Evolutionary conservation across 2,888 invertebrate genomes (phyloP), one percentile per base, ranked within the genome.

Genomic region (Dyspetes luteomarginatus): DNA sequence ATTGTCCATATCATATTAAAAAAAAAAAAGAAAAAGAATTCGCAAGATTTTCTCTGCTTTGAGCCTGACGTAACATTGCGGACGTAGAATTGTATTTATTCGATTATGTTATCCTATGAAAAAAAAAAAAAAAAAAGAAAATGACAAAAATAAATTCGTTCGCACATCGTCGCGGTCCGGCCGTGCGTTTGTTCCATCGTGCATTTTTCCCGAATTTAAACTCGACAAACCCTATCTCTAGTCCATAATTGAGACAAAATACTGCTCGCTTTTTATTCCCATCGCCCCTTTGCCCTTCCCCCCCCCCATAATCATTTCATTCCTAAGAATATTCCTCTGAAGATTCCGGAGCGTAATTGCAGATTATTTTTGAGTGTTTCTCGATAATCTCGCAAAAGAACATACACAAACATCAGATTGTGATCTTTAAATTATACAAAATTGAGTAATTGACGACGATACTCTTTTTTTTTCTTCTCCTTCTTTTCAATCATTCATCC

Each of bases 381-480:
- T 36, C 36, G 36, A 9, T 36, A 36, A n/a, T n/a, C n/a, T n/a
- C n/a, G n/a, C 36, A 36, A 36, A 12, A 36, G 12, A 36, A 7
- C 12, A 12, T 36, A 2, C 36, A 0, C 12, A 36, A 36, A 36
- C 36, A 36, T 12, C 2, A 7, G 12, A 7, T 7, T 12, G 36
- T 0, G 0, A 2, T 12, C 12, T 36, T 36, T 36, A 12, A 36
- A 36, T 36, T 36, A 3, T 12, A 36, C 36, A 36, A 5, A 4
- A 17, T 3, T 22, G 58, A 60, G 56, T 58, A 60, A 36, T 4
- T n/a, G 19, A 60, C 36, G 50, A 17, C 17, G 50, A 72, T 62
- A 50, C 12, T 36, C 36, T 36, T 36, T 3, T 43, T 36, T 24
- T 36, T 24, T 41, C 22, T 28, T 30, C 9, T 41, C 17, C 43